phyloP scores from a whole-genome alignment of 2,797 vertebrate genomes.

The Galaxias olidus region DNA sequence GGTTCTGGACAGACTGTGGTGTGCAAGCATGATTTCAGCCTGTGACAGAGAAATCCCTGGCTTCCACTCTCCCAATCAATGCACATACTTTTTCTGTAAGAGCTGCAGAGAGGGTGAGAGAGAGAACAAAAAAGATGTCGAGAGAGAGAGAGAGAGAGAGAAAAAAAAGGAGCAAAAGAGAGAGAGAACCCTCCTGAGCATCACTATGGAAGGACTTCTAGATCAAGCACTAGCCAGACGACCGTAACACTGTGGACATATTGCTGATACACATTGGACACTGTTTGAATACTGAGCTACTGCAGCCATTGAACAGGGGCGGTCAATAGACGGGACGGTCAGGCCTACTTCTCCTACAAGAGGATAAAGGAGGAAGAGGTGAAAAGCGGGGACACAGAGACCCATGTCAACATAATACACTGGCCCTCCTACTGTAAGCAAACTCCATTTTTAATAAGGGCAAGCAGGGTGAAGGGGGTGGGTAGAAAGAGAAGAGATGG shows the following conservation, averaged over 20 bases:
- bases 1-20: constrained; percentile 52
- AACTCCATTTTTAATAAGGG: no score
- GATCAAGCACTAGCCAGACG: no score
- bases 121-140: background rate
- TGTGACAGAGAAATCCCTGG: constrained; percentile 49
- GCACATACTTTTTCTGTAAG: constrained; percentile 21
- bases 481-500: constrained; percentile 6
- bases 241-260: no score
- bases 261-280: no score
- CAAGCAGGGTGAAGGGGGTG: no score
- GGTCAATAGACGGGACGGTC: no score
- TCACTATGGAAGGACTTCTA: no score
- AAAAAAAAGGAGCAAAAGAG: constrained; percentile 5
- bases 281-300: no score
- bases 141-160: constrained; percentile 7
- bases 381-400: background rate
- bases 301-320: no score
- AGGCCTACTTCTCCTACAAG: constrained; percentile 17
- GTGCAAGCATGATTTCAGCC: constrained; percentile 66
- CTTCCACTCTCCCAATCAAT: constrained; percentile 34
- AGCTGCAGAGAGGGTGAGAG: constrained; percentile 14
- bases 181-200: constrained; percentile 17
- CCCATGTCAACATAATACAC: no score
- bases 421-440: no score
- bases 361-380: constrained; percentile 3